phyloP scores from a whole-genome alignment of 2,113 vertebrate genomes.

The Nerophis ophidion region DNA sequence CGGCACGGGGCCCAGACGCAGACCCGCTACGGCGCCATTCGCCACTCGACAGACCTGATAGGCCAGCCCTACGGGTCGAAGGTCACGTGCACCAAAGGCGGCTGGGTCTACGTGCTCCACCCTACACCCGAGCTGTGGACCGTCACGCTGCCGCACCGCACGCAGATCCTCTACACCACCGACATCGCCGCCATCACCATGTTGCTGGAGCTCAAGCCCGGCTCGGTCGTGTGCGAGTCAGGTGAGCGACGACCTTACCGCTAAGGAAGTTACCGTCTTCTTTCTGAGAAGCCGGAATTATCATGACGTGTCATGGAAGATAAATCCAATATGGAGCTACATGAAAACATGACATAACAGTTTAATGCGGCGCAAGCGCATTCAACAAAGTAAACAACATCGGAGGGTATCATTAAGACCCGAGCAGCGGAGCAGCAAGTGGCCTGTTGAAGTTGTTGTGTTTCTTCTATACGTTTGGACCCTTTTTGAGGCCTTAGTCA shows the following conservation, averaged over 20 bases:
- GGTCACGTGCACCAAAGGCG: slow-evolving; percentile 93
- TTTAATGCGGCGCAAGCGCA: too few species aligned
- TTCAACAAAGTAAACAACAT: too few species aligned
- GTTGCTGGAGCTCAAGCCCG: slow-evolving; percentile 96
- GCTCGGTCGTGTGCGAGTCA: slow-evolving; percentile 92
- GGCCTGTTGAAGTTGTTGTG: too few species aligned
- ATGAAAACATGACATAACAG: too few species aligned
- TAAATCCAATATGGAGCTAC: too few species aligned
- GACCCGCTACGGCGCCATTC: slow-evolving; percentile 89
- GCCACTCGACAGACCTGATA: slow-evolving; percentile 89
- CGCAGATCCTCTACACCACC: slow-evolving; percentile 94
- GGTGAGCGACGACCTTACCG: slow-evolving; percentile 68
- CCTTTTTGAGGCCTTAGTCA: too few species aligned
- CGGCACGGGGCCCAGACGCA: slow-evolving; percentile 86
- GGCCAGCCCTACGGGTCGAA: slow-evolving; percentile 88
- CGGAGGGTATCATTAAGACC: too few species aligned
- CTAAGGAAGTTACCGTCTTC: too few species aligned
- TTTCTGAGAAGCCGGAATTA: too few species aligned
- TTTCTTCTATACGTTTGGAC: too few species aligned
- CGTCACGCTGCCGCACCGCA: slow-evolving; percentile 87
- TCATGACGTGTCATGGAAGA: too few species aligned
- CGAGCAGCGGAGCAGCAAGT: too few species aligned
- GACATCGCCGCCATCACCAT: slow-evolving; percentile 93
- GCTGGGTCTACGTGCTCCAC: slow-evolving; percentile 94
- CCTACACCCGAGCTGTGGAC: slow-evolving; percentile 97